Evolutionary conservation across 2,888 invertebrate genomes (phyloP).

Genomic region (Pristionchus arcanus): DNA sequence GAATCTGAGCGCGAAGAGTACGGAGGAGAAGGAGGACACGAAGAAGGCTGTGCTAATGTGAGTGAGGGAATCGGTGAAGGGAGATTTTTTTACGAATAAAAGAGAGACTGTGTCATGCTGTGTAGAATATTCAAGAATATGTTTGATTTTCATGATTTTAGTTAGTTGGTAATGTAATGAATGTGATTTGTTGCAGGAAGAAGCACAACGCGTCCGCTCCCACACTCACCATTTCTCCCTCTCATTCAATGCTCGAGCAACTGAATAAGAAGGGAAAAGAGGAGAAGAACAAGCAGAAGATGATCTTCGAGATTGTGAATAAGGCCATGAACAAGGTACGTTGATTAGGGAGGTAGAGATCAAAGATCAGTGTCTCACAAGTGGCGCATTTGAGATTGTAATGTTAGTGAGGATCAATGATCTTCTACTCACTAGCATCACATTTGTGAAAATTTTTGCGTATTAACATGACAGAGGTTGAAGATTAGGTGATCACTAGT

Average conservation of each 20-base stretch:
- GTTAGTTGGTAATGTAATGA: no score
- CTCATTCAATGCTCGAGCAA: slow-evolving; percentile 77
- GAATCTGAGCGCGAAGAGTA: slow-evolving; percentile 69
- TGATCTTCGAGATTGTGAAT: slow-evolving; percentile 55
- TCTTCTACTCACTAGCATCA: no score
- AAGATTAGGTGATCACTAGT: no score
- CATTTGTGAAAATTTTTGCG: no score
- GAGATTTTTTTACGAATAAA: no score
- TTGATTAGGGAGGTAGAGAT: not conserved
- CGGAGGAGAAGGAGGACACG: slow-evolving; percentile 61
- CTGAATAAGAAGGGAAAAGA: slow-evolving; percentile 64
- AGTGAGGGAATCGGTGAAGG: not conserved
- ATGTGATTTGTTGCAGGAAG: not conserved
- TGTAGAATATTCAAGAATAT: no score
- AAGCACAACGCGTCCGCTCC: slow-evolving; percentile 47
- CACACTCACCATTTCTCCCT: slow-evolving; percentile 66
- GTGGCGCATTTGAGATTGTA: not conserved
- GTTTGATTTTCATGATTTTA: no score
- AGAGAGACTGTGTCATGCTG: no score
- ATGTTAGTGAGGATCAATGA: not conserved
- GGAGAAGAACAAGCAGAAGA: slow-evolving; percentile 54
- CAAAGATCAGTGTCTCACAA: not conserved
- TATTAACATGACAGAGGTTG: no score
- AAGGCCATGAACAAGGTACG: slow-evolving; percentile 47
- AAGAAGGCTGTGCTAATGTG: slow-evolving; percentile 62